Conservation (phyloP, 1,140 invertebrate genomes). For the Hylaeus anthracinus region DNA sequence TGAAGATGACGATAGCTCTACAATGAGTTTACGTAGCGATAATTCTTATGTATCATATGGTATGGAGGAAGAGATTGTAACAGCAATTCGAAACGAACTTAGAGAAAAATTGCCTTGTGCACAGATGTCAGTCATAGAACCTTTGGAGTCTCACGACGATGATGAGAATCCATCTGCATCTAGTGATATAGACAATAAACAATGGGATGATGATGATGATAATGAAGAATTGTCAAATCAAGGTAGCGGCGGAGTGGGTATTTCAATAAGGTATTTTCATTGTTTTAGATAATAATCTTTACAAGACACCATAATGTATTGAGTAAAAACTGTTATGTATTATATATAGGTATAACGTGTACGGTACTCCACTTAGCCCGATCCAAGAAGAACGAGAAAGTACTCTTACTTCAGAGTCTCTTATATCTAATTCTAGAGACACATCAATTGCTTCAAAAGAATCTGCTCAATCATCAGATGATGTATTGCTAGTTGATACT, state of each 20-base stretch:
- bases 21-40: slow-evolving; percentile 75
- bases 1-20: slow-evolving; percentile 78
- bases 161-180: slow-evolving; percentile 72
- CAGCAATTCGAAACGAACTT: slow-evolving; percentile 86
- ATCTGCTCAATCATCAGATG: slow-evolving; percentile 76
- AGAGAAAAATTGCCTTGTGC: slow-evolving; percentile 86
- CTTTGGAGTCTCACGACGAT: slow-evolving; percentile 73
- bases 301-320: background rate
- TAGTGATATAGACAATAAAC: slow-evolving; percentile 66
- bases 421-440: slow-evolving; percentile 74
- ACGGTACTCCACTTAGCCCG: slow-evolving; percentile 83
- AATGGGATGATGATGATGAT: slow-evolving; percentile 73
- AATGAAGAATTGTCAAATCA: slow-evolving; percentile 69
- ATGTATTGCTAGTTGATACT: slow-evolving; percentile 82
- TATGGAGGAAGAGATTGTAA: slow-evolving; percentile 86
- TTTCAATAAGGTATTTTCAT: slow-evolving; percentile 77
- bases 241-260: slow-evolving; percentile 72
- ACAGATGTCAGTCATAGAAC: slow-evolving; percentile 81
- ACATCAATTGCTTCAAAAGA: slow-evolving; percentile 72
- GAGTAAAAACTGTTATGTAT: slow-evolving; percentile 5
- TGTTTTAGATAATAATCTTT: slow-evolving; percentile 4
- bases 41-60: slow-evolving; percentile 83
- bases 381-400: slow-evolving; percentile 84
- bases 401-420: slow-evolving; percentile 73
- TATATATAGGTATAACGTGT: slow-evolving; percentile 80